phyloP scores from a whole-genome alignment of 1,140 invertebrate genomes.

The Melanaphis sacchari region DNA sequence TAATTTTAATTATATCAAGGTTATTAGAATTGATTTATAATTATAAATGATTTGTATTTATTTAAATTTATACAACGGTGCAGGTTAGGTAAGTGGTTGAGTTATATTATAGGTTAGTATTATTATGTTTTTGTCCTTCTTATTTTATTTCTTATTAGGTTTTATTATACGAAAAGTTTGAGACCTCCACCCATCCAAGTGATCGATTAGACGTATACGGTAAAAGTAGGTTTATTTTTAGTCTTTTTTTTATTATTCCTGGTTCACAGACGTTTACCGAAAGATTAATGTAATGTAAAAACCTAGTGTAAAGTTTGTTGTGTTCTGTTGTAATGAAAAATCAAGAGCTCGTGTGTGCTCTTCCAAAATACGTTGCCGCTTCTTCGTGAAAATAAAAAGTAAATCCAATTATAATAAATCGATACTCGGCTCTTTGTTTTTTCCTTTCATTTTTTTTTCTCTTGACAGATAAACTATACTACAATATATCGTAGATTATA shows the following conservation, averaged over 20 bases:
- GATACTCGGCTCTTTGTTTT: not conserved
- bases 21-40: not conserved
- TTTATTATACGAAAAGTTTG: constrained; percentile 38
- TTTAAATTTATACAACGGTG: not conserved
- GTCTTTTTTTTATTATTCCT: not conserved
- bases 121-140: not conserved
- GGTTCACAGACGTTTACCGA: not conserved
- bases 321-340: constrained; percentile 21
- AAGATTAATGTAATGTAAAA: constrained; percentile 36
- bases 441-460: not conserved
- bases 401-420: not conserved
- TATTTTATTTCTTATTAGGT: not conserved
- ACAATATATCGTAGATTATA: not conserved
- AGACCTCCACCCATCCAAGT: not conserved
- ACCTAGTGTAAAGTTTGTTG: constrained; percentile 3
- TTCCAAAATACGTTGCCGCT: not conserved
- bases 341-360: not conserved
- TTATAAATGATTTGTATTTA: not conserved
- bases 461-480: not conserved
- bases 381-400: not conserved
- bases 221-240: not conserved
- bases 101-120: not conserved
- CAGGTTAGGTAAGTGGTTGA: not conserved
- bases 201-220: not conserved
- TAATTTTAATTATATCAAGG: not conserved